A percentile compares a stretch with the other conserved stretches of the same genome.
These are phyloP conservation scores for Drosophila testacea DNA, from an alignment of 2,888 invertebrate species.

Conservation along the genomic window DNA sequence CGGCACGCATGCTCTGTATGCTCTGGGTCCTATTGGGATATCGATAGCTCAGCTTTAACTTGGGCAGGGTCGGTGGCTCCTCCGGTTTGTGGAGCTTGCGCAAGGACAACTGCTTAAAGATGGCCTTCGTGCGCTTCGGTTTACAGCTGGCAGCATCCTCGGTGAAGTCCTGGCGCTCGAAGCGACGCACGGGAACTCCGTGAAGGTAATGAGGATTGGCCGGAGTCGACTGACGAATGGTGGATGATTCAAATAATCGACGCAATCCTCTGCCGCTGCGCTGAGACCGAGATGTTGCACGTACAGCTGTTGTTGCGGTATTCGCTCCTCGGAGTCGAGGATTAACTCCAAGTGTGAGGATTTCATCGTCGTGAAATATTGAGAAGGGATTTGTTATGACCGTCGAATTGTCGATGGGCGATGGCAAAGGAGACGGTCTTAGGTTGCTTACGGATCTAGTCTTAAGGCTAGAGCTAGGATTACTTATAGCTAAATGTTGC, in stretches of 20 bases:
- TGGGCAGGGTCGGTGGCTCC: constrained; percentile 57
- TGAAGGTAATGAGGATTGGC: constrained; percentile 74
- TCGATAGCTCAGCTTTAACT: constrained; percentile 83
- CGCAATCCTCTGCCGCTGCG: constrained; percentile 72
- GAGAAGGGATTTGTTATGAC: constrained; percentile 85
- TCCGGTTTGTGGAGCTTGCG: constrained; percentile 67
- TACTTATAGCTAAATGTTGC: constrained; percentile 69
- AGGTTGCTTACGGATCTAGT: constrained; percentile 75
- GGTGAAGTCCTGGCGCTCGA: constrained; percentile 82
- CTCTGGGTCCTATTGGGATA: constrained; percentile 84
- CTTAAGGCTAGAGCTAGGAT: constrained; percentile 61
- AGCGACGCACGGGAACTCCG: constrained; percentile 80
- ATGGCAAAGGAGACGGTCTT: constrained; percentile 6
- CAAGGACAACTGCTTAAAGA: constrained; percentile 81
- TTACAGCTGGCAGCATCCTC: constrained; percentile 15
- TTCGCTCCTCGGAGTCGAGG: constrained; percentile 72
- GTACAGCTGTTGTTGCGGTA: constrained; percentile 37
- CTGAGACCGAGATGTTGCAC: constrained; percentile 29
- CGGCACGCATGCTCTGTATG: constrained; percentile 70
- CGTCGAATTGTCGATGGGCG: constrained; percentile 77
- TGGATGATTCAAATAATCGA: constrained; percentile 68
- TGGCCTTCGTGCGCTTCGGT: constrained; percentile 55
- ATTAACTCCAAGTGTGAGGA: constrained; percentile 76
- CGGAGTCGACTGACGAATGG: constrained; percentile 10
- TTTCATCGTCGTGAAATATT: constrained; percentile 82